Evolutionary conservation across 2,113 vertebrate genomes (phyloP), one percentile per base, ranked within the genome.

Genomic region (Chaetorhynchus papuensis): DNA sequence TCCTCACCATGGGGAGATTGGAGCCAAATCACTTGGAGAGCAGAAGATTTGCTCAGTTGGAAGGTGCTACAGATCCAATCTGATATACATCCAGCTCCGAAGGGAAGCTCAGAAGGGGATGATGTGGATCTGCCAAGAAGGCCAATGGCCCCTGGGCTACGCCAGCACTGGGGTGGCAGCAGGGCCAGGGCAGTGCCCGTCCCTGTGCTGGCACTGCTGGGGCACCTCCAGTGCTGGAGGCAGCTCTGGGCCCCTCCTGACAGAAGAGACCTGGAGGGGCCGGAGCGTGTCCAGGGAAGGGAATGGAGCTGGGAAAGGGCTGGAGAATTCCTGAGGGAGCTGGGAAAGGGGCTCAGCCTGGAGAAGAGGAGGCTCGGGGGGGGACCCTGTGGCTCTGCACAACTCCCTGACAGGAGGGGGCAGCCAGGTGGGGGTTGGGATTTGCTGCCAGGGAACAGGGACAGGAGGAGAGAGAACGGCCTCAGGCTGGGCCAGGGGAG

Each of bases 11-110:
- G 0, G 18, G 9, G 21, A 88, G 11, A 7, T 14, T 79, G 47
- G 44, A 89, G 11, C 11, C 54, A 57, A 26, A 54, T 35, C 11
- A 10, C 45, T 17, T 23, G 10, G 13, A 65, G 47, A 70, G 28
- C 22, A 74, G 56, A 50, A 59, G 59, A 28, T 10, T 1, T 4
- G 21, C 35, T 80, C 49, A 63, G 53, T 3, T 77, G 77, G 49
- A 69, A 93, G 49, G 54, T 49, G 72, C 26, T 61, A 33, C 37
- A 31, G 64, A 18, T 61, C 45, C 31, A 45, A 0, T 26, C 13
- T 28, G 64, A 56, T 44, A 35, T 35, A 18, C 7, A 68, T 9
- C 49, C n/a, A 74, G 13, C 24, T 59, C 39, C 0, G 0, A 83
- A 71, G 61, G 15, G 28, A 71, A 83, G 49, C 18, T 42, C 53